phyloP scores from a whole-genome alignment of 2,797 vertebrate genomes.

The Gymnoscopelus braueri region DNA sequence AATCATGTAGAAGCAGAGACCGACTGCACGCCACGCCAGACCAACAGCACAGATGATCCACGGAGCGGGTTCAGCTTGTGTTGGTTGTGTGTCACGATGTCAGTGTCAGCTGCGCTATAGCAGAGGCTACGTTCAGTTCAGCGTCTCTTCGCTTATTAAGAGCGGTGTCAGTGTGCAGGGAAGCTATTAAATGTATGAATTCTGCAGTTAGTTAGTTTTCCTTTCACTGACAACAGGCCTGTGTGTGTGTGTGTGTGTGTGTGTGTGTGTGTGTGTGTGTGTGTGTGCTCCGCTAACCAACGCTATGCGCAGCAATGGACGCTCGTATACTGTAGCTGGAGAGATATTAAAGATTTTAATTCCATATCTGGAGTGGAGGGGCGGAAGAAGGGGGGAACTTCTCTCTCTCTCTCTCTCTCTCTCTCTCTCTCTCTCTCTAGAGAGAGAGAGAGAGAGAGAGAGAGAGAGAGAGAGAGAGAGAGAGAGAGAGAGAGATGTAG shows the following conservation, averaged over 20 bases:
- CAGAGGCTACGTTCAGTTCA: constrained; percentile 37
- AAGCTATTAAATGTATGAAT: constrained; percentile 35
- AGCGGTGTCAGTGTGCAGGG: constrained; percentile 23
- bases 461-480: too few relatives aligned
- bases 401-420: constrained; percentile 12
- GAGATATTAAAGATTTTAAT: constrained; percentile 68
- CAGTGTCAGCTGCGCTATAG: constrained; percentile 45
- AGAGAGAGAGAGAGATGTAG: too few relatives aligned
- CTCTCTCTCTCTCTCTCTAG: constrained; percentile 5
- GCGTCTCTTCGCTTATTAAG: constrained; percentile 31
- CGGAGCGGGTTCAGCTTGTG: background rate
- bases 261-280: constrained; percentile 10
- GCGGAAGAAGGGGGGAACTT: constrained; percentile 41
- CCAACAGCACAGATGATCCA: constrained; percentile 23
- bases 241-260: constrained; percentile 23
- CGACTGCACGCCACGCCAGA: constrained; percentile 34
- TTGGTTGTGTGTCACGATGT: constrained; percentile 64
- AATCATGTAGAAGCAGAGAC: constrained; percentile 69
- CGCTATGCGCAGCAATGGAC: constrained; percentile 62
- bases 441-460: too few relatives aligned
- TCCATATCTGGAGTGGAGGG: constrained; percentile 62
- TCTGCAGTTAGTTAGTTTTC: constrained; percentile 36
- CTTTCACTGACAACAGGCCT: background rate
- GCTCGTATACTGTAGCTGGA: constrained; percentile 48
- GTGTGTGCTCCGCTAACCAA: constrained; percentile 26